Evolutionary conservation across 2,113 vertebrate genomes (phyloP), one percentile per base, ranked within the genome.

Genomic region (Sinocyclocheilus grahami): DNA sequence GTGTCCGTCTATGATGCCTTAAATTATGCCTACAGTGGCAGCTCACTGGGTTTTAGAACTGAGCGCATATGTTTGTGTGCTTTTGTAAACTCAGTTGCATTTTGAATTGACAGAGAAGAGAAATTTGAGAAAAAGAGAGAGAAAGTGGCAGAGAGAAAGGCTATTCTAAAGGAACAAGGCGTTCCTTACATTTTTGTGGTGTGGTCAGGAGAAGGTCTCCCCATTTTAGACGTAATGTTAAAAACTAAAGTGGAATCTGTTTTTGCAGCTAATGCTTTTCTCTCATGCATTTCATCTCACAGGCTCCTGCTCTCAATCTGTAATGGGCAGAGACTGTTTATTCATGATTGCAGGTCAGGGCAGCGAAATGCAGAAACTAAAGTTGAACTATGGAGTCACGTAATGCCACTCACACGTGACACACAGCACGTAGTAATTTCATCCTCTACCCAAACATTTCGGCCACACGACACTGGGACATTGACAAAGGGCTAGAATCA

Each of bases 101-200:
- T 30, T 30, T 37, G 20, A 8, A 62, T 62, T 62, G 58, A 84
- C 33, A 87, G 24, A 62, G 77, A 75, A 37, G 58, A 71, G 27
- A 12, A 86, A 69, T 76, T 33, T 3, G 30, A 33, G 30, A 33
- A 33, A 33, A 33, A 3, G 30, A 33, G 7, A 81, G 9, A 53
- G 33, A 4, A 55, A 71, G 42, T 58, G 67, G 58, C 58, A 46
- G 16, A 33, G 37, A 71, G 42, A 85, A 67, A 48, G 74, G n/a
- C 60, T 85, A 67, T 86, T 86, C 30, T 74, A 86, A 71, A 87
- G 82, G 18, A 60, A 63, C 74, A 24, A 85, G 78, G 51, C 62
- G 51, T 89, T 86, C 67, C 83, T 69, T 51, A 79, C 67, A 89
- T 90, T 83, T 86, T 84, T 90, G 86, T 80, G 84, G 87, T 85